Evolutionary conservation across 2,113 vertebrate genomes (phyloP).

Genomic region (Tauraco erythrolophus): DNA sequence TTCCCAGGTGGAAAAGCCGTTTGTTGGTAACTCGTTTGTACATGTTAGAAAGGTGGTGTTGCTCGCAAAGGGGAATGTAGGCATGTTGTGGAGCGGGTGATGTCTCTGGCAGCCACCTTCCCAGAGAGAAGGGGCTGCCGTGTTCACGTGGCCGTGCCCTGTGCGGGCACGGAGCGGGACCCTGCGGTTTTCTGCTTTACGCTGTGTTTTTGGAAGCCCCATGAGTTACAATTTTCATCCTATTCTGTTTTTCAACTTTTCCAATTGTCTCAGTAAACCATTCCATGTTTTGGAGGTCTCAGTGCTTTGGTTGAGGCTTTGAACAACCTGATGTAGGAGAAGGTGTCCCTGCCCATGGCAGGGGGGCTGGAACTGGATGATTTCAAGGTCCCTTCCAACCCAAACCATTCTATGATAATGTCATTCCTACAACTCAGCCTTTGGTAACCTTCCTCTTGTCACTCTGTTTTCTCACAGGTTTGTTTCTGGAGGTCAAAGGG

Average conservation of each 20-base stretch:
- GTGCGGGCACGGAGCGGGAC: neutral
- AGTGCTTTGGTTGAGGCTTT: neutral
- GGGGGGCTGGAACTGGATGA: too few relatives aligned
- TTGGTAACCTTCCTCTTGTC: neutral
- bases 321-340: too few relatives aligned
- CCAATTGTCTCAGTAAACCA: neutral
- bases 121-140: neutral
- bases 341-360: too few relatives aligned
- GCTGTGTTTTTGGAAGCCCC: neutral
- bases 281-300: neutral
- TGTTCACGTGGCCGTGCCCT: accelerated
- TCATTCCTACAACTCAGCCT: neutral
- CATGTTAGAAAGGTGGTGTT: accelerated
- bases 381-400: too few relatives aligned
- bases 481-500: neutral
- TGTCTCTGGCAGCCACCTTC: too few relatives aligned
- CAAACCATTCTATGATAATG: too few relatives aligned
- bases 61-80: neutral
- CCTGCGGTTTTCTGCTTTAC: neutral
- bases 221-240: neutral
- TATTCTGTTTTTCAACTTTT: neutral
- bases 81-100: accelerated
- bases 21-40: neutral
- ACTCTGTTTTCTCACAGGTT: neutral
- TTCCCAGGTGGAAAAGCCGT: neutral